These are phyloP conservation scores for Gopherus evgoodei DNA, from an alignment of 2,113 vertebrate genomes.

Conservation along the genomic window DNA sequence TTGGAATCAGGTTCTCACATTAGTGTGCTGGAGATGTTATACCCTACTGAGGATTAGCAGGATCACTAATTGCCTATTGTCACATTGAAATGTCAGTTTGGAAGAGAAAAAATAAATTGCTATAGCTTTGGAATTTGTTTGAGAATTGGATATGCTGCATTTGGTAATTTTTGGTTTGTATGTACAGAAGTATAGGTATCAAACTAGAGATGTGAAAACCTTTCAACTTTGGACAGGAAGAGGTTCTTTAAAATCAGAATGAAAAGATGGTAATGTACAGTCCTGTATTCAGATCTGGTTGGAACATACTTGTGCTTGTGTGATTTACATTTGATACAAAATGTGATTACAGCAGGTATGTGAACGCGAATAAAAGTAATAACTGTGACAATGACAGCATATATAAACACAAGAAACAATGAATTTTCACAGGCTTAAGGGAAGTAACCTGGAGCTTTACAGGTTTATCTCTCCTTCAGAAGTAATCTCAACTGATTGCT, in stretches of 20 bases:
- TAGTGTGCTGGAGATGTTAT: not conserved
- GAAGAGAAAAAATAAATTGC: not conserved
- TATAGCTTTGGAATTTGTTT: not conserved
- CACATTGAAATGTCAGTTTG: not conserved
- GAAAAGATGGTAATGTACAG: not conserved
- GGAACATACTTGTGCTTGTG: not conserved
- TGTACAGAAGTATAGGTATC: not conserved
- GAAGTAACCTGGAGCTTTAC: not conserved
- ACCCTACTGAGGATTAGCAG: not conserved
- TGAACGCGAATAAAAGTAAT: not conserved
- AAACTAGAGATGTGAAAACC: not conserved
- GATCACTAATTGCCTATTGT: not conserved
- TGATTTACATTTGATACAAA: not conserved
- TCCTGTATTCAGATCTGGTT: not conserved
- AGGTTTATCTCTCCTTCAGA: not conserved
- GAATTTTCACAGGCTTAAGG: not conserved
- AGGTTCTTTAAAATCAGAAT: not conserved
- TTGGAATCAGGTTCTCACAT: not conserved
- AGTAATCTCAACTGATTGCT: not conserved
- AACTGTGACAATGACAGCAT: not conserved
- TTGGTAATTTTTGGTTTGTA: not conserved
- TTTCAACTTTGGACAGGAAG: not conserved
- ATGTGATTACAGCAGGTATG: not conserved
- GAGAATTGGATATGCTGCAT: not conserved
- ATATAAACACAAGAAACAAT: not conserved